A percentile compares a stretch with the other conserved stretches of the same genome.
These are phyloP conservation scores for Murina feae DNA, from an alignment of 2,113 vertebrate genomes.

Conservation along the genomic window DNA sequence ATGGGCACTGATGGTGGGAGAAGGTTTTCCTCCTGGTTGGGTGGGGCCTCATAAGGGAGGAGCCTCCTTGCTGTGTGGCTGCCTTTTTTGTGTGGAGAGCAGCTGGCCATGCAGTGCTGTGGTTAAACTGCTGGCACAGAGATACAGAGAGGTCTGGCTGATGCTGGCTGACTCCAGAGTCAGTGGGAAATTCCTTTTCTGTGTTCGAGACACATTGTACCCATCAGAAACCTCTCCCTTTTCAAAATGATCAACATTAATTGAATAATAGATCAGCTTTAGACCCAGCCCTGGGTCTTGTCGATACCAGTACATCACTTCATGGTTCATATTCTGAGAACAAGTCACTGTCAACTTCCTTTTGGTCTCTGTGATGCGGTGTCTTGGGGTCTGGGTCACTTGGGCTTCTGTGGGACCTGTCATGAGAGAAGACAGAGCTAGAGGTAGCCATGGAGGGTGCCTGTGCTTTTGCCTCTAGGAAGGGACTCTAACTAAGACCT, in stretches of 20 bases:
- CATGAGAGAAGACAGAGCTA: background rate
- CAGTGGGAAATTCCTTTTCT: background rate
- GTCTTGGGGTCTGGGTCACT: constrained; percentile 48
- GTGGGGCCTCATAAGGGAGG: accelerated
- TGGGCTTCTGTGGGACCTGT: background rate
- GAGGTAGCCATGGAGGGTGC: background rate
- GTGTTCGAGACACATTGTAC: background rate
- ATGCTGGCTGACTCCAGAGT: background rate
- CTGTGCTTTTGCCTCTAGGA: background rate
- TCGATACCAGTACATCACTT: constrained; percentile 15
- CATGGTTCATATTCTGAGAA: constrained; percentile 3
- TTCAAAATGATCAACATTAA: accelerated
- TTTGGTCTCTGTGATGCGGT: background rate
- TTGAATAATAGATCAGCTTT: constrained; percentile 35
- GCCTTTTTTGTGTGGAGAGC: constrained; percentile 18
- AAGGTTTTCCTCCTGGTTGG: background rate
- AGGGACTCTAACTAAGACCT: background rate
- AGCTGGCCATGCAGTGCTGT: background rate
- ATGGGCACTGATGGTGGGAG: background rate
- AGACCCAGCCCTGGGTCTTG: constrained; percentile 10
- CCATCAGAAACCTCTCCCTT: background rate
- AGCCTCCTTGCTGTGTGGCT: background rate
- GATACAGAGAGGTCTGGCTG: constrained; percentile 4
- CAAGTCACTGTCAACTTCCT: background rate
- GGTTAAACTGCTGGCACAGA: constrained; percentile 24